Conservation (phyloP, 2,113 vertebrate genomes). For the Diglossa brunneiventris region DNA sequence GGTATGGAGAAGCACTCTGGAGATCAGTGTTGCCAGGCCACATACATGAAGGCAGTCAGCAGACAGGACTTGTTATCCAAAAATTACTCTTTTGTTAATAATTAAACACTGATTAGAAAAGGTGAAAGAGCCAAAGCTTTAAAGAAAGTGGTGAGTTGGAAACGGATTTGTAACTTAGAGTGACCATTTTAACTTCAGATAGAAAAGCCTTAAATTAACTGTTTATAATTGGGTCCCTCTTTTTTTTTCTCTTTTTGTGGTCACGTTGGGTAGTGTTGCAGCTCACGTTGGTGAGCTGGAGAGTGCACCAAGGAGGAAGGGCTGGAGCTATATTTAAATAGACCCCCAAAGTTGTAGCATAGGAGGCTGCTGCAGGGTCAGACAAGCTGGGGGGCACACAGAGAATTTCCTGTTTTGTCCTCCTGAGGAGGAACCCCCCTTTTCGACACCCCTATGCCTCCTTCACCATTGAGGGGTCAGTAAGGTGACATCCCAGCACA, state of each 20-base stretch:
- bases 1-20: background rate
- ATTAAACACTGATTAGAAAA: background rate
- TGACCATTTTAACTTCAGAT: background rate
- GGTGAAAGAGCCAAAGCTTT: background rate
- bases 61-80: background rate
- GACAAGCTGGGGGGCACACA: background rate
- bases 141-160: background rate
- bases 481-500: background rate
- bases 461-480: background rate
- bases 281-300: background rate
- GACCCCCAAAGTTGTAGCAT: fast-evolving
- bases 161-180: background rate
- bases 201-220: background rate
- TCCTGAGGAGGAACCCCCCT: background rate
- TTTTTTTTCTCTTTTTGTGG: background rate
- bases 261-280: background rate
- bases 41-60: background rate
- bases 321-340: background rate
- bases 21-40: background rate
- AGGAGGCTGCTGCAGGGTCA: background rate
- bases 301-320: background rate
- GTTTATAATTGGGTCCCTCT: background rate
- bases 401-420: background rate
- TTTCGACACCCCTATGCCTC: background rate
- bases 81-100: background rate